Conservation (phyloP, 2,113 vertebrate species). For the Saguinus midas region DNA sequence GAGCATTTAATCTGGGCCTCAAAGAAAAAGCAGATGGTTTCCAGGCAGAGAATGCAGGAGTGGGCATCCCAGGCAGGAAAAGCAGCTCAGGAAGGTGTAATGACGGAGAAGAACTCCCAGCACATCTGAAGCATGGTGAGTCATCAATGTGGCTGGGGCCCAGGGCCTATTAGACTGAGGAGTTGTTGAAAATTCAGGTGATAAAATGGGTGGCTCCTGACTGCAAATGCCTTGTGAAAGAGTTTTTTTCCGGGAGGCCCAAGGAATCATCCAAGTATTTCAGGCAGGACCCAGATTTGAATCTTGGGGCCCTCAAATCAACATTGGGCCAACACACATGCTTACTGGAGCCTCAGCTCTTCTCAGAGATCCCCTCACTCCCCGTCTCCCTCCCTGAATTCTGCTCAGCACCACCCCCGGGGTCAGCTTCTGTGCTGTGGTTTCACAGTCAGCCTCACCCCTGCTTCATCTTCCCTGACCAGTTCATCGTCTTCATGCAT, state of each 20-base stretch:
- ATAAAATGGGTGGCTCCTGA: background rate
- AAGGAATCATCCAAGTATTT: background rate
- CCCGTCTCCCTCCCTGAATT: background rate
- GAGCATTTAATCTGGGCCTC: background rate
- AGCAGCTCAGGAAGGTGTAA: background rate
- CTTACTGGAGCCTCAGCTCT: background rate
- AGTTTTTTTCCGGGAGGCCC: background rate
- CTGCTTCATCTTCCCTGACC: background rate
- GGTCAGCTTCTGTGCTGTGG: background rate
- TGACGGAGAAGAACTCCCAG: fast-evolving
- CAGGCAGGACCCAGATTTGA: background rate
- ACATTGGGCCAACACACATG: background rate
- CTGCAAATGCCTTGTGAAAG: background rate
- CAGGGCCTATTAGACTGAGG: background rate
- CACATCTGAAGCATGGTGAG: fast-evolving
- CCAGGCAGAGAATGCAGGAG: background rate
- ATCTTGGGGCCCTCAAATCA: background rate
- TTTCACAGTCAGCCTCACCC: background rate
- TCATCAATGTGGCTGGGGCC: background rate
- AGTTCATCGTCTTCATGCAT: background rate
- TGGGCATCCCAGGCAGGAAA: background rate
- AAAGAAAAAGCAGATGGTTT: background rate
- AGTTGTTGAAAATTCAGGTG: background rate
- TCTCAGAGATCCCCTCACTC: background rate
- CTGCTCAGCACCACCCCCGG: no score